Conservation (phyloP, 2,113 vertebrate genomes). For the Leucoraja erinaceus region DNA sequence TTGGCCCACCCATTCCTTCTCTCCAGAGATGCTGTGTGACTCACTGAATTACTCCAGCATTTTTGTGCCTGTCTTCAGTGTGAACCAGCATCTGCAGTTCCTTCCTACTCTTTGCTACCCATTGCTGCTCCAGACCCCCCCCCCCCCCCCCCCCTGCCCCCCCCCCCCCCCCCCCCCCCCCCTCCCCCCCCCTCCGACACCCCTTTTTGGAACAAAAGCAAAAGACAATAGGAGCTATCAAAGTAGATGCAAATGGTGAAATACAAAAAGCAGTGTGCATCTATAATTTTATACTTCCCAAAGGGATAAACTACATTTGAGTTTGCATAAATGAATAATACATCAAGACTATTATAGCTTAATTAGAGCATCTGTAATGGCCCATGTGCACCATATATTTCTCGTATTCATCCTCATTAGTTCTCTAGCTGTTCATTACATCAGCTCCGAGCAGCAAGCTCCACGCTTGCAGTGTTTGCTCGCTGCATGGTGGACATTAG, state of each 20-base stretch:
- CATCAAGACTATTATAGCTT: conserved; percentile 9
- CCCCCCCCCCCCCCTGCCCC: too few species aligned
- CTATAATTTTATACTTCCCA: conserved; percentile 2
- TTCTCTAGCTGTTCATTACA: neutral
- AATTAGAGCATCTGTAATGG: conserved; percentile 22
- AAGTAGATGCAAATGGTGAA: neutral
- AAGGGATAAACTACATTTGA: neutral
- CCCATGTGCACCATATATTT: neutral
- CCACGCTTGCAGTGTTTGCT: neutral
- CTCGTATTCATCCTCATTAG: neutral
- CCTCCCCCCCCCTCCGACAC: too few species aligned
- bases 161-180: too few species aligned
- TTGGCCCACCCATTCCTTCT: too few species aligned
- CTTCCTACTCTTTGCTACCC: too few species aligned
- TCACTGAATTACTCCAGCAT: too few species aligned
- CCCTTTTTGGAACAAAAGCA: too few species aligned
- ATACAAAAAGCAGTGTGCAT: neutral
- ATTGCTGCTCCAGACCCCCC: too few species aligned
- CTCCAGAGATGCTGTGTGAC: too few species aligned
- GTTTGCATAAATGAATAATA: conserved; percentile 31
- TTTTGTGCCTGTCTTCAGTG: too few species aligned
- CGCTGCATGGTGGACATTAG: too few species aligned
- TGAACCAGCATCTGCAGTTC: too few species aligned
- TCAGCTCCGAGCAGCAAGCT: neutral
- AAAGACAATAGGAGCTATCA: neutral